These are phyloP conservation scores for Belgica antarctica DNA, from an alignment of 2,888 invertebrate species.

Conservation along the genomic window DNA sequence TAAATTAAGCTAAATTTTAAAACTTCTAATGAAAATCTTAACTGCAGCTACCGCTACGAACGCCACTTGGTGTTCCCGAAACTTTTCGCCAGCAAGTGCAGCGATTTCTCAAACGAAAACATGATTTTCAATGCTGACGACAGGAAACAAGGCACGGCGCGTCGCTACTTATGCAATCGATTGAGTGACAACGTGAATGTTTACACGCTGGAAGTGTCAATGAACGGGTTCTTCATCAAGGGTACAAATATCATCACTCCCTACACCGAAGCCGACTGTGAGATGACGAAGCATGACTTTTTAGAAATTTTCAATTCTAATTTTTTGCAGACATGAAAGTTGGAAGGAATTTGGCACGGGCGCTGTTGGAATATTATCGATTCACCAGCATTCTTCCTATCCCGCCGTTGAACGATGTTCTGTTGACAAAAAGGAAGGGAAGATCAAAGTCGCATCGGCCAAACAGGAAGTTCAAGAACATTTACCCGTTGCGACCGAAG, in stretches of 20 bases:
- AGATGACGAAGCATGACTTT: constrained; percentile 59
- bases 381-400: constrained; percentile 67
- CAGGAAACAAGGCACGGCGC: constrained; percentile 79
- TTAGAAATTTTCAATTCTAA: constrained; percentile 25
- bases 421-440: constrained; percentile 51
- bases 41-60: constrained; percentile 70
- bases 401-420: constrained; percentile 53
- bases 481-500: constrained; percentile 54
- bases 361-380: constrained; percentile 78
- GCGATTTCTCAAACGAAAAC: constrained; percentile 80
- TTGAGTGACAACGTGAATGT: constrained; percentile 76
- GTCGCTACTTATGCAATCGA: constrained; percentile 74
- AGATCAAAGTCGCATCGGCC: constrained; percentile 53
- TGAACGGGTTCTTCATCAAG: constrained; percentile 79
- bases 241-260: constrained; percentile 70
- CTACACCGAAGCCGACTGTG: constrained; percentile 95
- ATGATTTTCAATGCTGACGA: constrained; percentile 93
- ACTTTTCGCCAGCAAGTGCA: constrained; percentile 79
- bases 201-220: constrained; percentile 65
- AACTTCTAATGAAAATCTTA: constrained; percentile 9
- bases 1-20: no score
- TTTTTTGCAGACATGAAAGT: constrained; percentile 55
- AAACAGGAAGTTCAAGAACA: constrained; percentile 48
- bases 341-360: constrained; percentile 71
- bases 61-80: constrained; percentile 94